Evolutionary conservation across 2,113 vertebrate species (phyloP).

Genomic region (Phalacrocorax brasilianus): DNA sequence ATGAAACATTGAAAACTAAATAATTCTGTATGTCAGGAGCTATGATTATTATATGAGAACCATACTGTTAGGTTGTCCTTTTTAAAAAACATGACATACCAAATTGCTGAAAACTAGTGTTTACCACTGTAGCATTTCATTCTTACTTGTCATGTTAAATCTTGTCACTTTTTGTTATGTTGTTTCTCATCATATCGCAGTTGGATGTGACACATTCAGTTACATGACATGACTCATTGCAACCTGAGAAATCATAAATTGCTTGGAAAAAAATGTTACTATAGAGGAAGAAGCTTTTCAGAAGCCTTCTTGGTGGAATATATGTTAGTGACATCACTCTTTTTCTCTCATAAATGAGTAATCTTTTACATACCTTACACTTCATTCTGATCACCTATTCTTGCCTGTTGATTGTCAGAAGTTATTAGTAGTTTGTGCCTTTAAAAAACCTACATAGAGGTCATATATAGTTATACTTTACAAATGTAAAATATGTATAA

Average conservation of each 20-base stretch:
- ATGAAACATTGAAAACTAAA: conserved; percentile 45
- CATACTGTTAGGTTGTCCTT: conserved; percentile 26
- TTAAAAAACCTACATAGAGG: not conserved
- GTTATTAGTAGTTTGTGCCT: not conserved
- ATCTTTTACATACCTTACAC: not conserved
- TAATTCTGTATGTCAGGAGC: conserved; percentile 62
- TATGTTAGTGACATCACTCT: not conserved
- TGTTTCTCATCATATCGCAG: conserved; percentile 52
- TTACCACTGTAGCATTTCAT: conserved; percentile 38
- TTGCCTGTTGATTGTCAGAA: not conserved
- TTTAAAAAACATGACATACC: conserved; percentile 50
- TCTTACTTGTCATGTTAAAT: conserved; percentile 46
- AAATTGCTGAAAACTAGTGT: conserved; percentile 52
- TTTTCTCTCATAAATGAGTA: not conserved
- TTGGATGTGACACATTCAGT: conserved; percentile 44
- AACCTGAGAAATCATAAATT: conserved; percentile 44
- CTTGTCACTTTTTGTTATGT: conserved; percentile 53
- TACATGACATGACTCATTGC: conserved; percentile 46
- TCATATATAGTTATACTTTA: not conserved
- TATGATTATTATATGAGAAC: conserved; percentile 60
- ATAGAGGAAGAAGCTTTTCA: not conserved
- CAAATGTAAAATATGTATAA: not conserved
- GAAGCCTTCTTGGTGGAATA: not conserved
- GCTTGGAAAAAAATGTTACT: conserved; percentile 17
- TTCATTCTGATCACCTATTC: not conserved